Conservation (phyloP, 1,140 invertebrate genomes). For the Ruditapes philippinarum region DNA sequence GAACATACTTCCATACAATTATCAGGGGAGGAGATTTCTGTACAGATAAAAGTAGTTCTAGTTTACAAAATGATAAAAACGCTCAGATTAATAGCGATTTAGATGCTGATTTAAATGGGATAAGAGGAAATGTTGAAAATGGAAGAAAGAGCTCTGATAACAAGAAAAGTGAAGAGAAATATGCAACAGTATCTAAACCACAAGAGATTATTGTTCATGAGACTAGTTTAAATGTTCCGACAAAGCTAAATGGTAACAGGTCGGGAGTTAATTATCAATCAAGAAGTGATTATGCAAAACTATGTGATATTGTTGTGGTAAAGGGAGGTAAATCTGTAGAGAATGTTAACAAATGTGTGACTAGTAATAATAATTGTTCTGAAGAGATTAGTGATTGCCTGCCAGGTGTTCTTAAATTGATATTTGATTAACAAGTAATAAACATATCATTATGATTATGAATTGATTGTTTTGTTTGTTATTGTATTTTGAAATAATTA, state of each 20-base stretch:
- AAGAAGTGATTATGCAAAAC: too few relatives aligned
- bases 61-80: neutral
- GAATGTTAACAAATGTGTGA: neutral
- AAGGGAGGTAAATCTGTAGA: neutral
- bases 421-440: constrained; percentile 67
- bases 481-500: too few relatives aligned
- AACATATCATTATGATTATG: too few relatives aligned
- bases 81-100: neutral
- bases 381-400: too few relatives aligned
- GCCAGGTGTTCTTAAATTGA: constrained; percentile 65
- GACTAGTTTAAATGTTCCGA: neutral
- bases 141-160: neutral
- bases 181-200: too few relatives aligned
- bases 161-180: neutral
- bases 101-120: neutral
- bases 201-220: too few relatives aligned
- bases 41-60: neutral
- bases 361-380: neutral
- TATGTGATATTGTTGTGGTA: too few relatives aligned
- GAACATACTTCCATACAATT: too few relatives aligned
- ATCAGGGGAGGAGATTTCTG: neutral
- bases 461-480: too few relatives aligned
- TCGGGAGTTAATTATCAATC: too few relatives aligned
- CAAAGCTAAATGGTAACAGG: too few relatives aligned
- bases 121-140: neutral